Percentiles rank a stretch among this genome's conserved stretches.
Conservation (phyloP, 1,140 invertebrate species). For the Drosophila triauraria region DNA sequence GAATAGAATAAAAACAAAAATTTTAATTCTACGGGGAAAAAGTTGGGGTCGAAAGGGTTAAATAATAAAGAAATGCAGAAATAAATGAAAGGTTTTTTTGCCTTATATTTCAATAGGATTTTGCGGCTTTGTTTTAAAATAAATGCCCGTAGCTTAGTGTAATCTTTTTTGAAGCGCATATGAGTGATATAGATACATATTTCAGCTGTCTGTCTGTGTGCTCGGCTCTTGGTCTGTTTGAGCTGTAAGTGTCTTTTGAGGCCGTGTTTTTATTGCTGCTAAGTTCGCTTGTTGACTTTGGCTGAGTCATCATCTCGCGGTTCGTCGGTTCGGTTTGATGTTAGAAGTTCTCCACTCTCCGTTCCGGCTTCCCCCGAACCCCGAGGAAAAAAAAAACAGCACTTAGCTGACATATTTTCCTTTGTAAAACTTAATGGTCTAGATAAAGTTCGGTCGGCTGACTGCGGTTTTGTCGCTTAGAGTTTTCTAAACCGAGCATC, state of each 20-base stretch:
- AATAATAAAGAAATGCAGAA: not conserved
- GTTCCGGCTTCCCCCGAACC: slow-evolving; percentile 8
- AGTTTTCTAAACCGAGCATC: slow-evolving; percentile 41
- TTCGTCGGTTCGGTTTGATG: slow-evolving; percentile 45
- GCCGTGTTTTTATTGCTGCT: slow-evolving; percentile 76
- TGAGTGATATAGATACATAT: slow-evolving; percentile 37
- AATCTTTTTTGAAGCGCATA: slow-evolving; percentile 41
- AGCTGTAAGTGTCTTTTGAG: slow-evolving; percentile 61
- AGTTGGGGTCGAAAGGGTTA: no score
- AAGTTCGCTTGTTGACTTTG: slow-evolving; percentile 59
- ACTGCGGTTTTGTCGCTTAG: slow-evolving; percentile 48
- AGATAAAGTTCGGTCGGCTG: slow-evolving; percentile 71
- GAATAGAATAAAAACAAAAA: no score
- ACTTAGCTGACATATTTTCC: slow-evolving; percentile 77
- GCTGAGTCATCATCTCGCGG: slow-evolving; percentile 68
- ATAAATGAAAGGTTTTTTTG: no score
- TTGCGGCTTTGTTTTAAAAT: not conserved
- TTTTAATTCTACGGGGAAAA: no score
- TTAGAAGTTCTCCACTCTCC: slow-evolving; percentile 52
- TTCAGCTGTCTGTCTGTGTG: slow-evolving; percentile 13
- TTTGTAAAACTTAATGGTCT: slow-evolving; percentile 80
- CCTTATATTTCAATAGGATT: accelerated
- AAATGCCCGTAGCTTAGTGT: slow-evolving; percentile 29
- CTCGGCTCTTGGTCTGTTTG: slow-evolving; percentile 28
- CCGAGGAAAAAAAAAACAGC: slow-evolving; percentile 35